Evolutionary conservation across 2,888 invertebrate species (phyloP), one percentile per base, ranked within the genome.

Genomic region (Thalpophila matura): DNA sequence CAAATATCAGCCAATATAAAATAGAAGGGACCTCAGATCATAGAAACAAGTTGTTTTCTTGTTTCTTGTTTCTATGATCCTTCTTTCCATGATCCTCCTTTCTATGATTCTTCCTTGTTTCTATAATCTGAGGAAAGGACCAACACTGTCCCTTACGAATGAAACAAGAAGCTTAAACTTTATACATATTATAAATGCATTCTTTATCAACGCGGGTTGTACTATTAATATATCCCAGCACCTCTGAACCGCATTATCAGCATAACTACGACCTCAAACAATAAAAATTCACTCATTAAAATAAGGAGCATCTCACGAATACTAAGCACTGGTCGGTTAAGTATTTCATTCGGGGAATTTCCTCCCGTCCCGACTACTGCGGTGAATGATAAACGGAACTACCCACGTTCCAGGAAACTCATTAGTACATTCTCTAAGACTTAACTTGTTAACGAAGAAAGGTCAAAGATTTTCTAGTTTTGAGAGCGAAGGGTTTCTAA

Each of bases 401-500:
- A 73, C 43, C 69, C 54, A 65, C 82, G 74, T 74, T 69, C 68
- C 65, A 33, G 60, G 60, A 60, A 74, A 76, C 74, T 82, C 74
- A 78, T 82, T 82, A 82, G 64, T 67, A 67, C 74, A 80, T 80
- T 78, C 73, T 70, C 55, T 51, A 60, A 70, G 53, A 63, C 59
- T 66, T 61, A 66, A 63, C 43, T 67, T 56, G 26, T 43, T 59
- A 65, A 51, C 26, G 38, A 62, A 60, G 18, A 20, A 54, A 61
- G 47, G 46, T 50, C 26, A 60, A 61, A 58, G 55, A 60, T 58
- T 65, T 26, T 12, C 22, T 22, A 45, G 40, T 50, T 58, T 43
- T 20, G 1, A 14, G 12, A 31, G 26, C 7, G 18, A 12, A 50
- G 16, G 3, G 2, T 16, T 18, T 64, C 14, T 42, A 37, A 37